phyloP scores from a whole-genome alignment of 1,140 invertebrate genomes.

The Cotesia vestalis region DNA sequence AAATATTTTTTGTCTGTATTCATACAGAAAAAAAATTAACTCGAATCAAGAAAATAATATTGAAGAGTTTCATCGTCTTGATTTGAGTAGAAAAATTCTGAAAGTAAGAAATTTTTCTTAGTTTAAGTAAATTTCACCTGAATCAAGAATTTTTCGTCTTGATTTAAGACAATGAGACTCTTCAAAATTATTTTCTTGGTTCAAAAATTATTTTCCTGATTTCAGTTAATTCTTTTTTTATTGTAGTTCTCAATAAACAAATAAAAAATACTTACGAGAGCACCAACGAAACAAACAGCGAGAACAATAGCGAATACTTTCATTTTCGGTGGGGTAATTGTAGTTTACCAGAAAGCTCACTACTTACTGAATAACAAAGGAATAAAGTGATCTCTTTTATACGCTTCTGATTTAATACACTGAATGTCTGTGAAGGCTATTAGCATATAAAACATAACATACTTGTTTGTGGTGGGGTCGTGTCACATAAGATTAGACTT shows the following conservation, averaged over 20 bases:
- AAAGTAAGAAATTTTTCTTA: too few species aligned
- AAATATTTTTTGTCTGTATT: too few species aligned
- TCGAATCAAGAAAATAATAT: too few species aligned
- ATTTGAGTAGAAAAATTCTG: too few species aligned
- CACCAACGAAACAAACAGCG: constrained; percentile 2
- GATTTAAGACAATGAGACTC: background rate
- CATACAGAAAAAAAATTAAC: too few species aligned
- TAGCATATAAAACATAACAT: background rate
- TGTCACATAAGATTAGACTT: constrained; percentile 1
- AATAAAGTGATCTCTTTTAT: background rate
- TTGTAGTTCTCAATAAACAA: too few species aligned
- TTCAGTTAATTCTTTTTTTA: too few species aligned
- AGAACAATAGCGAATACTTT: background rate
- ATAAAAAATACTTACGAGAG: background rate
- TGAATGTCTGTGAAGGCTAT: background rate
- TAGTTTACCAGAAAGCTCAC: background rate
- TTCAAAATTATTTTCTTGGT: too few species aligned
- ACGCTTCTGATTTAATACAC: background rate
- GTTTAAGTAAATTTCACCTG: too few species aligned
- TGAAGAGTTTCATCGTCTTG: too few species aligned
- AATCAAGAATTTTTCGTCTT: background rate
- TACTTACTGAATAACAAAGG: background rate
- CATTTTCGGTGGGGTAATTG: background rate
- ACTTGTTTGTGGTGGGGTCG: background rate
- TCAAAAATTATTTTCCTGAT: too few species aligned